phyloP scores from a whole-genome alignment of 2,888 invertebrate genomes.

The Drosophila neutralis region DNA sequence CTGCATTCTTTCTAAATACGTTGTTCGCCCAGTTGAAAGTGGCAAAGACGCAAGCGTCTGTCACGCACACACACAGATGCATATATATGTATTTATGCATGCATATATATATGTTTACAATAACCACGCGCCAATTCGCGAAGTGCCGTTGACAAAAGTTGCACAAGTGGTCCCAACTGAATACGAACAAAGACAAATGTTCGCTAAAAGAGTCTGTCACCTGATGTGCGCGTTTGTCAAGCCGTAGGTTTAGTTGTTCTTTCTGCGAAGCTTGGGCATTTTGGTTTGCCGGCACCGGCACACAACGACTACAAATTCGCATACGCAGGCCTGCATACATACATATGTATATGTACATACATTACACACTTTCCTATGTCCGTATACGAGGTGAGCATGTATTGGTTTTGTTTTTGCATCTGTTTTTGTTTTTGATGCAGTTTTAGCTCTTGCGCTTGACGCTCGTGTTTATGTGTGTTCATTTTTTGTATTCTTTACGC shows the following conservation, averaged over 20 bases:
- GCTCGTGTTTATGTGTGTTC: neutral
- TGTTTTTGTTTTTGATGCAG: neutral
- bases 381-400: neutral
- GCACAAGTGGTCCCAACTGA: neutral
- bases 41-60: slow-evolving; percentile 38
- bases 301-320: slow-evolving; percentile 3
- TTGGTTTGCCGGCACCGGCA: slow-evolving; percentile 38
- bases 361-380: neutral
- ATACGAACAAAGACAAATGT: slow-evolving; percentile 5
- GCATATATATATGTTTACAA: slow-evolving; percentile 11
- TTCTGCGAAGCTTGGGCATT: neutral
- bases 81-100: neutral
- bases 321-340: neutral
- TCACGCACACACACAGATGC: slow-evolving; percentile 19
- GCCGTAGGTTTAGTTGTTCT: neutral
- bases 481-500: neutral
- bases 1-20: neutral
- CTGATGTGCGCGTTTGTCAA: neutral
- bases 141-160: slow-evolving; percentile 14
- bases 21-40: slow-evolving; percentile 7
- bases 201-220: neutral
- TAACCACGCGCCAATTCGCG: slow-evolving; percentile 43
- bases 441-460: neutral
- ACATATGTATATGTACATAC: neutral
- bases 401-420: neutral